Conservation (phyloP, 2,888 invertebrate species). For the Ceriagrion tenellum region DNA sequence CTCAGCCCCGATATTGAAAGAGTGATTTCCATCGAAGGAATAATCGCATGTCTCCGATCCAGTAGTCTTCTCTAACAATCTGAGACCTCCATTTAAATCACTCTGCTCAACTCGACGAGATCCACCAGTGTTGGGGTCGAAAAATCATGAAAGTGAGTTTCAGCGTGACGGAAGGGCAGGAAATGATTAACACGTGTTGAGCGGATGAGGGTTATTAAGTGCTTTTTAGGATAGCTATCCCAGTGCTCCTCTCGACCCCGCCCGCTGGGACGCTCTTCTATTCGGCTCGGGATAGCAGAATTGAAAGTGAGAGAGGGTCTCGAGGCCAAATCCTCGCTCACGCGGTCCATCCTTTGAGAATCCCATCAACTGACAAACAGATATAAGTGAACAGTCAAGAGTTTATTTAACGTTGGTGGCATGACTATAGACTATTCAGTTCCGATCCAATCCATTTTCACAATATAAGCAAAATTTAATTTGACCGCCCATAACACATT, state of each 20-base stretch:
- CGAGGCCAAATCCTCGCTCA: not conserved
- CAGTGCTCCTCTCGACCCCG: not conserved
- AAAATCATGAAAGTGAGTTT: not conserved
- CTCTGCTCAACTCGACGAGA: not conserved
- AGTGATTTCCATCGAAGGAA: too few species aligned
- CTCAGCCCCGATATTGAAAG: too few species aligned
- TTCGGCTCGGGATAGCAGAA: not conserved
- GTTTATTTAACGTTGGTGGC: too few species aligned
- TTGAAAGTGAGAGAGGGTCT: not conserved
- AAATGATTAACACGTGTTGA: conserved; percentile 45
- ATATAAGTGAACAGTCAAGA: too few species aligned
- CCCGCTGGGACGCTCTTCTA: not conserved
- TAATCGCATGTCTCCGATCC: too few species aligned
- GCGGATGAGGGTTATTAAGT: not conserved
- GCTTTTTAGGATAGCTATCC: not conserved
- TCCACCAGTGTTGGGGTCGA: not conserved
- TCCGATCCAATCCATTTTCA: too few species aligned
- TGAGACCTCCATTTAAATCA: not conserved
- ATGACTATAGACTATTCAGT: too few species aligned
- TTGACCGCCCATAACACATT: too few species aligned
- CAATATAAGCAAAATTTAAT: too few species aligned
- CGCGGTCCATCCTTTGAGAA: too few species aligned
- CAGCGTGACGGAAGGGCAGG: conserved; percentile 6
- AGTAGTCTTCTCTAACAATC: too few species aligned
- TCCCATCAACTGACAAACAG: too few species aligned